Evolutionary conservation across 2,113 vertebrate species (phyloP).

Genomic region (Marcusenius ussheri): DNA sequence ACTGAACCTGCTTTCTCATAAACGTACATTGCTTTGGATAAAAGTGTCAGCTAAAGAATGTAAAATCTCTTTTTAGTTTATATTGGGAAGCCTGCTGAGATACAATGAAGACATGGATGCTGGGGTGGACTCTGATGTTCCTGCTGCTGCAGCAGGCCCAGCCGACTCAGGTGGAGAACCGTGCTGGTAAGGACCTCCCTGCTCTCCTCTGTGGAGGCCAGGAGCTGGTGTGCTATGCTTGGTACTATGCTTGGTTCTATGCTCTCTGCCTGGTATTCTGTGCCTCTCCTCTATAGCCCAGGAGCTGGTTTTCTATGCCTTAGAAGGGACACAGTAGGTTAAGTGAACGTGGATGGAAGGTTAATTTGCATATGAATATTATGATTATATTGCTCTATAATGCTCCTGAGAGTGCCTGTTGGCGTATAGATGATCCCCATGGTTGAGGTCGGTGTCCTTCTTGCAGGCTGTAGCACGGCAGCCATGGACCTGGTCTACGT

Average conservation of each 20-base stretch:
- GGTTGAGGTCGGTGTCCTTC: neutral
- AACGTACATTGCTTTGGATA: neutral
- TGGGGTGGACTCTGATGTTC: slow-evolving; percentile 20
- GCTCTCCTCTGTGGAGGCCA: neutral
- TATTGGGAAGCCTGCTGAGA: neutral
- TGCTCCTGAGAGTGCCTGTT: neutral
- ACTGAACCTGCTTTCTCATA: neutral
- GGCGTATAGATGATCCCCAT: neutral
- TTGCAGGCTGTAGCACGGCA: slow-evolving; percentile 52
- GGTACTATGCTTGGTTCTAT: neutral
- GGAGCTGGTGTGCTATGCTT: neutral
- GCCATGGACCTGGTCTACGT: slow-evolving; percentile 54
- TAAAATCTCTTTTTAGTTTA: neutral
- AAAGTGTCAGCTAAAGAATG: neutral
- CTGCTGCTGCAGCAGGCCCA: slow-evolving; percentile 16
- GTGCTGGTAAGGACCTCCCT: slow-evolving; percentile 34
- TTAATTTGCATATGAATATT: neutral
- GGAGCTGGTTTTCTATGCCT: neutral
- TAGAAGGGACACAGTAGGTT: neutral
- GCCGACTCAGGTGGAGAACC: slow-evolving; percentile 31
- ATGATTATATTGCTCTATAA: neutral
- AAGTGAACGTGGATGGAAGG: neutral
- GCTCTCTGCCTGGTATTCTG: neutral
- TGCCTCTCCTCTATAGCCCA: neutral
- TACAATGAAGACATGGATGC: slow-evolving; percentile 32